These are phyloP conservation scores for Hirtodrosophila duncani DNA, from an alignment of 2,888 invertebrate genomes.

Conservation along the genomic window DNA sequence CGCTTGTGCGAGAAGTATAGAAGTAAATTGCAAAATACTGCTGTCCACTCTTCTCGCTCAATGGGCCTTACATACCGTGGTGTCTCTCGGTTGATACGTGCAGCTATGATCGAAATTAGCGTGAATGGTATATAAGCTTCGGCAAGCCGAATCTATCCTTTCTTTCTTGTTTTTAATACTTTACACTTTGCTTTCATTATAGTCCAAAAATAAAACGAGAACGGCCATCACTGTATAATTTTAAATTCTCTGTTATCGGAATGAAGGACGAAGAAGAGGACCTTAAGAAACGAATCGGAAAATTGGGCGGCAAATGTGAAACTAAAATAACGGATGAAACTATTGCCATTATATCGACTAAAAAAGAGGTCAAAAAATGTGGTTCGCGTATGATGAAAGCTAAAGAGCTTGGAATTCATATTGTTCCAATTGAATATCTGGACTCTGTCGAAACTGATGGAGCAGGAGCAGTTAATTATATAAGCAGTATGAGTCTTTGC, in stretches of 20 bases:
- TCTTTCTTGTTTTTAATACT: no score
- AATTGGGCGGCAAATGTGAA: conserved; percentile 87
- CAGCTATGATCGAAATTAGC: no score
- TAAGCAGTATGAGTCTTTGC: conserved; percentile 86
- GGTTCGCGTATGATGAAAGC: conserved; percentile 83
- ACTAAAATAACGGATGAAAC: conserved; percentile 82
- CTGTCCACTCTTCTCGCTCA: no score
- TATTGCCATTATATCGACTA: conserved; percentile 87
- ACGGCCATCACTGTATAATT: conserved; percentile 85
- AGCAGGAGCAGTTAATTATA: conserved; percentile 81
- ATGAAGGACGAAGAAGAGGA: conserved; percentile 81
- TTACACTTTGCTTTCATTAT: conserved; percentile 27
- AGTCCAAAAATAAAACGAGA: conserved; percentile 83
- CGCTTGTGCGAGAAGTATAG: no score
- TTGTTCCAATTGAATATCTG: conserved; percentile 88
- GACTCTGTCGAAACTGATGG: conserved; percentile 83
- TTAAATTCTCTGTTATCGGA: conserved; percentile 86
- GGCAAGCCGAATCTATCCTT: no score
- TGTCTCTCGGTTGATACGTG: no score
- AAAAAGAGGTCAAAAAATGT: conserved; percentile 84
- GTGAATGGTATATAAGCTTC: no score
- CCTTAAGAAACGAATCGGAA: conserved; percentile 84
- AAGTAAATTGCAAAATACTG: no score
- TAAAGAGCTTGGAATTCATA: conserved; percentile 85
- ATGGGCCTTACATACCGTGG: no score